Conservation (phyloP, 2,113 vertebrate genomes). For the Amphiprion ocellaris region DNA sequence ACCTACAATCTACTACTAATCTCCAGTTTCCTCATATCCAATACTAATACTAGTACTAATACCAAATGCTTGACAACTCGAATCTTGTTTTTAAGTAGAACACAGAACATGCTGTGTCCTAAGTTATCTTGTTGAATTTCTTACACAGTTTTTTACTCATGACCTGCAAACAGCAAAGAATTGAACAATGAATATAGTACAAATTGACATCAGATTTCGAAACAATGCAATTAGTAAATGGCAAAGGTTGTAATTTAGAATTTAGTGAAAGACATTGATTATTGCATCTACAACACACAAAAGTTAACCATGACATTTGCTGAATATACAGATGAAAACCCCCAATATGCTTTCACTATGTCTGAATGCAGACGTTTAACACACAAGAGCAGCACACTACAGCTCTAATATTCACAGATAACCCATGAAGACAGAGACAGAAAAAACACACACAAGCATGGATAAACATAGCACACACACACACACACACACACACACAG, state of each 20-base stretch:
- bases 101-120: slow-evolving; percentile 36
- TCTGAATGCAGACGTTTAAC: slow-evolving; percentile 36
- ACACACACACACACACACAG: neutral
- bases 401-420: slow-evolving; percentile 6
- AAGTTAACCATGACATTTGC: slow-evolving; percentile 33
- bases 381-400: neutral
- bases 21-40: slow-evolving; percentile 27
- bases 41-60: slow-evolving; percentile 19
- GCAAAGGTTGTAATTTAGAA: too few species aligned
- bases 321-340: slow-evolving; percentile 20
- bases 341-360: slow-evolving; percentile 19
- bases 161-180: slow-evolving; percentile 22
- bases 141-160: slow-evolving; percentile 16
- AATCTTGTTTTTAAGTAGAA: slow-evolving; percentile 47
- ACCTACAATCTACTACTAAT: slow-evolving; percentile 51
- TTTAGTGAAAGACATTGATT: slow-evolving; percentile 54
- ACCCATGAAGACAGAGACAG: slow-evolving; percentile 9
- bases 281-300: slow-evolving; percentile 32
- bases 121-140: slow-evolving; percentile 35
- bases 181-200: too few species aligned
- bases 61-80: slow-evolving; percentile 18
- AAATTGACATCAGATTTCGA: too few species aligned
- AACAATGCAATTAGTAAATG: too few species aligned
- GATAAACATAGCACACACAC: neutral
- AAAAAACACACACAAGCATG: neutral